Evolutionary conservation across 1,140 invertebrate genomes (phyloP), one percentile per base, ranked within the genome.

Genomic region (Sminthurides bifidus): DNA sequence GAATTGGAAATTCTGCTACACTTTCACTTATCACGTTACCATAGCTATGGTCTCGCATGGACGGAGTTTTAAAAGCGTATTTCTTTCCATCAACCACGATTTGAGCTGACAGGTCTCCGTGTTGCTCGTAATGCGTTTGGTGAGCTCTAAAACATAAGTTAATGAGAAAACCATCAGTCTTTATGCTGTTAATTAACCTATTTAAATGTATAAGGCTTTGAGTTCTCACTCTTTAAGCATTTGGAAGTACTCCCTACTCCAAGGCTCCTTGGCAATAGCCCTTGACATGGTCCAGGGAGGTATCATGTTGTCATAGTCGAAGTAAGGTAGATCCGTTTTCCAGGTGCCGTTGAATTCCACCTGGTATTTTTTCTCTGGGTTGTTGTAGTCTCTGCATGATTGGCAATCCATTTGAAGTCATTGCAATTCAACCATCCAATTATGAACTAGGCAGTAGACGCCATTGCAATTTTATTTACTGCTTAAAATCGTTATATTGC

Each of bases 91-190:
- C 72, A 29, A 82, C 71, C 38, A 65, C 67, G 3, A 76, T 73
- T 3, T 63, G 72, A 5, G 77, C 78, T 46, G 68, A 67, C 4
- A 81, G 60, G 48, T 65, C 69, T 14, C 81, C 81, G 72, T 78
- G 75, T 70, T 85, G 83, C 63, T 84, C 82, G 66, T 83, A 84
- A 68, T 84, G 82, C 2, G 78, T 80, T 70, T 83, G 81, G 68
- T 83, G 81, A n/a, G 76, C 70, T 45, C 80, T 82, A 63, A 44
- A 74, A 66, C 50, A n/a, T n/a, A n/a, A n/a, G n/a, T 21, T 29
- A 14, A 21, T 26, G 26, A 57, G 41, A 45, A 26, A 17, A 37
- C 12, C 44, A n/a, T 35, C 33, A 35, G 33, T 8, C n/a, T 35
- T 35, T n/a, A n/a, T 14, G 14, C 2, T 26, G 26, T 21, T 35